Evolutionary conservation across 30 jellyfish, hydroid and myxozoan genomes (phyloP), one percentile per base, ranked within the genome.

Genomic region (Turritopsis dohrnii): DNA sequence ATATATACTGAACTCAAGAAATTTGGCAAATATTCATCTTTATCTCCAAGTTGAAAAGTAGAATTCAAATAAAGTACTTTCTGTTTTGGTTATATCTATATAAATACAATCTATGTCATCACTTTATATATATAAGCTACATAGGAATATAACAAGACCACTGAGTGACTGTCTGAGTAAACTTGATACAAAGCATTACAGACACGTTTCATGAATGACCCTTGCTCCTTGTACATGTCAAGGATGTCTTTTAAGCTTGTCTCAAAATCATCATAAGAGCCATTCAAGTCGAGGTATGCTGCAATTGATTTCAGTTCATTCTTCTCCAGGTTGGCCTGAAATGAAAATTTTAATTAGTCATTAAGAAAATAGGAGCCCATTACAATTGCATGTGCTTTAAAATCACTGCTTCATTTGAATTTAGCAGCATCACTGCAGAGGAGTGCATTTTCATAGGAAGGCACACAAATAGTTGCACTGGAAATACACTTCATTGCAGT

Each of bases 231-330:
- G 21, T 53, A 80, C 81, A 80, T 79, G 31, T 87, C 95, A 24
- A 92, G 88, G 25, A 92, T 84, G 24, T 85, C 94, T 8, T 84
- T 79, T 18, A 92, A 89, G 72, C 98, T 92, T 65, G 95, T 84
- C 25, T 81, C 88, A 71, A 92, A 92, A n/a, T 92, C 98, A 18
- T 92, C 96, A 28, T 92, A 89, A 18, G 85, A 91, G n/a, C 90
- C 94, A 28, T 84, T 92, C 74, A 92, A 80, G 22, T 88, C 95
- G 20, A 92, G 82, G 71, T 88, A 72, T 9, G 98, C 93, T 19
- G 94, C 96, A 7, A 92, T 71, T 31, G 76, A 72, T 83, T 82
- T 84, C 85, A 92, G 20, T 13, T 81, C 94, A 79, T 26, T 74
- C 17, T 84, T 87, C 8, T 88, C 95, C 31, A 92, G 91, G 16